A percentile compares a stretch with the other conserved stretches of the same genome.
These are phyloP conservation scores for Burhinus bistriatus DNA, from an alignment of 2,113 vertebrate genomes.

Conservation along the genomic window DNA sequence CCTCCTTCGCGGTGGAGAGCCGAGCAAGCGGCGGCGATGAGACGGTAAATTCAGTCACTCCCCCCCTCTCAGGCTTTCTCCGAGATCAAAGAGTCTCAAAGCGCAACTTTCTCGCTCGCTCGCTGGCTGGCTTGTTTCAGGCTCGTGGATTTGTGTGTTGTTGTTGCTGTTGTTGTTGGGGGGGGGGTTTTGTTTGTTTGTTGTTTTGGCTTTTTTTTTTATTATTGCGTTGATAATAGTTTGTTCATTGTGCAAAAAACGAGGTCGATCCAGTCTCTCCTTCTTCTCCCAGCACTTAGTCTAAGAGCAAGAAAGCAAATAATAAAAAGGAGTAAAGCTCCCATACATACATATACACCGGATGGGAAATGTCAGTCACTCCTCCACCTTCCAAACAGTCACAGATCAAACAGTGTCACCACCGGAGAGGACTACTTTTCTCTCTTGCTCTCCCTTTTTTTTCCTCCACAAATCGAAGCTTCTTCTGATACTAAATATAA, in stretches of 20 bases:
- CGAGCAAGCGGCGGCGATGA: constrained; percentile 66
- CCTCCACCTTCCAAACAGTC: constrained; percentile 88
- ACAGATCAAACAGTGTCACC: constrained; percentile 87
- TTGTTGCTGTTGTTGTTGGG: constrained; percentile 47
- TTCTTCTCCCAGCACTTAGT: constrained; percentile 74
- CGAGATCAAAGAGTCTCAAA: constrained; percentile 79
- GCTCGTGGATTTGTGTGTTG: constrained; percentile 71
- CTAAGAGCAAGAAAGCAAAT: constrained; percentile 80
- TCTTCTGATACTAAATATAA: constrained; percentile 80
- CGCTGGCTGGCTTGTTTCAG: constrained; percentile 62
- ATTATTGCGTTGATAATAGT: constrained; percentile 73
- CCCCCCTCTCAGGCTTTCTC: constrained; percentile 71
- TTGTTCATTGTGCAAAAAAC: constrained; percentile 78
- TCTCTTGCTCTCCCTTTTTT: constrained; percentile 73
- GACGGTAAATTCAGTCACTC: constrained; percentile 81
- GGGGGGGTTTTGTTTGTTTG: background rate
- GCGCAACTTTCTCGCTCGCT: constrained; percentile 79
- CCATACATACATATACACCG: constrained; percentile 79
- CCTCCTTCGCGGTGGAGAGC: constrained; percentile 48
- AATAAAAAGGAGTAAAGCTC: constrained; percentile 80
- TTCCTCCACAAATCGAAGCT: constrained; percentile 70
- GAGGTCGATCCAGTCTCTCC: constrained; percentile 77
- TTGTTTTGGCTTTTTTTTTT: background rate
- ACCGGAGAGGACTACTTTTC: constrained; percentile 81
- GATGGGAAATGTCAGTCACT: constrained; percentile 92